Evolutionary conservation across 2,113 vertebrate genomes (phyloP), one percentile per base, ranked within the genome.

Genomic region (Turnix velox): DNA sequence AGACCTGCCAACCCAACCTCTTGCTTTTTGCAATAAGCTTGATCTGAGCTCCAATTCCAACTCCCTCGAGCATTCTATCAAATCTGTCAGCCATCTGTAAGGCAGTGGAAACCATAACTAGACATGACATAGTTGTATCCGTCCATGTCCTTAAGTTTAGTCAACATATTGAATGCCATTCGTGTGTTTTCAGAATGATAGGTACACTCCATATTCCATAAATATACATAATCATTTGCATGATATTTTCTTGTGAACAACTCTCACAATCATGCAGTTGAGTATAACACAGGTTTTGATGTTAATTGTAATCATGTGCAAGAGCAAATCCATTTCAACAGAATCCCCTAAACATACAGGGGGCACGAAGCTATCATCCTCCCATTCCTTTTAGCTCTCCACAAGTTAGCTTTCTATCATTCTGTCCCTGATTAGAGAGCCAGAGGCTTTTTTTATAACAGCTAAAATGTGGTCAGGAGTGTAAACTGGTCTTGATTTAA

Each of bases 101-200:
- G 4, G 10, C 15, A 12, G 0, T 0, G n/a, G 6, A 33, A 22
- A 74, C 10, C 37, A 10, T n/a, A 9, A 25, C 7, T 22, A 43
- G 8, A 25, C 19, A 4, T 2, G 25, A 9, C 10, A 6, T 5
- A 27, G 20, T 18, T 33, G 2, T 43, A 45, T 20, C 37, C 79
- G 48, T 6, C 42, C 1, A 2, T 12, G 4, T 39, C n/a, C 62
- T 68, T 39, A 35, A 19, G 14, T 74, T 67, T 57, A 76, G 49
- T 39, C 67, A 79, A 28, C 20, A 24, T 68, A 18, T 2, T 51
- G 15, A 63, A 68, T 0, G 1, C 11, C 23, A 12, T 49, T 67
- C 25, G 45, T 43, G 18, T 51, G 15, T 35, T 45, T 31, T 7
- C 24, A 39, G 19, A 79, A 45, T 51, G 13, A 11, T 1, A 63